Percentiles rank a stretch among this genome's conserved stretches.
Evolutionary conservation across 2,888 invertebrate species (phyloP).

Genomic region (Sarcophaga subvicina): DNA sequence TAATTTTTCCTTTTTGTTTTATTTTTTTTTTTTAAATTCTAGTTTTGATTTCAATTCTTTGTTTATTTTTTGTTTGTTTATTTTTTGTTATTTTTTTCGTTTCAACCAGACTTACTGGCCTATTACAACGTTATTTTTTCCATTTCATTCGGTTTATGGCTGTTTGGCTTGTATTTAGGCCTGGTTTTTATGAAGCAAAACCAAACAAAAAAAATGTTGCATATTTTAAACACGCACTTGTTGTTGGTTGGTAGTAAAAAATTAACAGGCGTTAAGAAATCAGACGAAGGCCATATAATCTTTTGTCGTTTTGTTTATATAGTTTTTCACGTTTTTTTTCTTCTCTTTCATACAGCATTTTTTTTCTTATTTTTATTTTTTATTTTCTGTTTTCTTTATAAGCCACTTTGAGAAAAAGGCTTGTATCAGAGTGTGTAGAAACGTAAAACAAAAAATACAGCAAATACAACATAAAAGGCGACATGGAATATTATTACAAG

Average conservation of each 20-base stretch:
- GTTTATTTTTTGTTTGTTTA: not conserved
- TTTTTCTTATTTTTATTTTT: not conserved
- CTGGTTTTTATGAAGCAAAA: slow-evolving; percentile 17
- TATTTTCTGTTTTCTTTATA: not conserved
- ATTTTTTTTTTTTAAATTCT: slow-evolving; percentile 43
- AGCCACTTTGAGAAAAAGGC: slow-evolving; percentile 43
- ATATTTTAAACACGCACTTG: slow-evolving; percentile 69
- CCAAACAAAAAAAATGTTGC: slow-evolving; percentile 23
- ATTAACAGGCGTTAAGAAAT: slow-evolving; percentile 70
- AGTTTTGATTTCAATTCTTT: slow-evolving; percentile 22
- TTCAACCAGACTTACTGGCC: slow-evolving; percentile 40
- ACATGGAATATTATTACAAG: slow-evolving; percentile 38
- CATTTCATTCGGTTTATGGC: not conserved
- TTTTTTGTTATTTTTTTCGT: slow-evolving; percentile 12
- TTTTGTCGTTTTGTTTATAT: slow-evolving; percentile 49
- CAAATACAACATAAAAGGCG: not conserved
- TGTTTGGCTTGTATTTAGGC: slow-evolving; percentile 9
- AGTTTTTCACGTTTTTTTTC: not conserved
- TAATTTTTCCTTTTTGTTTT: not conserved
- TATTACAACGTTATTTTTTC: not conserved
- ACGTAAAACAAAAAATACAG: too few relatives aligned
- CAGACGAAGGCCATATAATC: slow-evolving; percentile 65
- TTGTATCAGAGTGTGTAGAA: not conserved
- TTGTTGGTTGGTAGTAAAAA: slow-evolving; percentile 67
- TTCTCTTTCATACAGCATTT: slow-evolving; percentile 5